Conservation (phyloP, 2,797 vertebrate genomes). For the Tangara arthus region DNA sequence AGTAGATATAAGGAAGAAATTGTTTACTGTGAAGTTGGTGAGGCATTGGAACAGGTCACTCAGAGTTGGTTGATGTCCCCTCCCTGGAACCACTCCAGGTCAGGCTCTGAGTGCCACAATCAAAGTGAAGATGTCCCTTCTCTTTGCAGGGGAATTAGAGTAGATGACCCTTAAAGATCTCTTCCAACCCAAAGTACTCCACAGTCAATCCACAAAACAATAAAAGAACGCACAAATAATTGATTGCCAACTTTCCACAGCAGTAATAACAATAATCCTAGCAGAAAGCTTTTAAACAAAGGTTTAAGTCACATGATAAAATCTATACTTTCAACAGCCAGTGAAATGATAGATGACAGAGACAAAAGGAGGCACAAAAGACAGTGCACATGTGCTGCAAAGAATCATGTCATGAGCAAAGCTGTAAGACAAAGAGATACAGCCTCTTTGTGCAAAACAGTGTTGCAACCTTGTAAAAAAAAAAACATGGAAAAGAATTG, state of each 20-base stretch:
- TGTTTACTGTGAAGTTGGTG: fast-evolving
- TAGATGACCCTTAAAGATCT: background rate
- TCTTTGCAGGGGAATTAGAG: background rate
- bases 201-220: background rate
- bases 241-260: background rate
- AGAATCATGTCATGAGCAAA: background rate
- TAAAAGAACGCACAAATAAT: background rate
- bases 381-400: background rate
- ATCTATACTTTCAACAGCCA: background rate
- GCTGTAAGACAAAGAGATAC: background rate
- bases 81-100: background rate
- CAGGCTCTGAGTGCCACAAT: background rate
- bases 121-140: background rate
- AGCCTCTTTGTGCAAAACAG: background rate
- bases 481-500: fast-evolving
- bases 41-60: background rate
- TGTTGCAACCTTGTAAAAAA: background rate
- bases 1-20: background rate
- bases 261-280: background rate
- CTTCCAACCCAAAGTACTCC: background rate
- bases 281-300: background rate
- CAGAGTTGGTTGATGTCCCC: background rate
- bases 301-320: background rate
- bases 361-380: background rate
- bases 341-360: background rate